Conservation (phyloP, 2,888 invertebrate species). For the Lumbricus terrestris region DNA sequence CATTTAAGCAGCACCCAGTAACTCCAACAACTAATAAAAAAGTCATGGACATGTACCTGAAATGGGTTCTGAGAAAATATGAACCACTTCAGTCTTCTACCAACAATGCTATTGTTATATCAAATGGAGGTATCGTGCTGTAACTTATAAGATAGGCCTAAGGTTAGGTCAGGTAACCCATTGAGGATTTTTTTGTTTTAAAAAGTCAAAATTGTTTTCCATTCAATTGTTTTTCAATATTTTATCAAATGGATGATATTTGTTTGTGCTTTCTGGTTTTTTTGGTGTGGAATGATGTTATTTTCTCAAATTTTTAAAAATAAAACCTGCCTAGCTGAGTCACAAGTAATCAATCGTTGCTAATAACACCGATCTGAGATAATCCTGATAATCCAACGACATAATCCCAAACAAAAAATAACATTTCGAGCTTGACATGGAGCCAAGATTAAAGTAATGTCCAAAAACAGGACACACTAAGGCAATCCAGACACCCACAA, state of each 20-base stretch:
- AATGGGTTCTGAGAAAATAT: neutral
- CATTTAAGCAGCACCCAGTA: neutral
- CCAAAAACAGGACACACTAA: neutral
- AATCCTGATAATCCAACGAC: neutral
- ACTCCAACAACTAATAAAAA: neutral
- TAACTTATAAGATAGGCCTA: neutral
- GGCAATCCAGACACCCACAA: neutral
- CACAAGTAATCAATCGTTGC: neutral
- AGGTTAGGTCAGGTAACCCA: neutral
- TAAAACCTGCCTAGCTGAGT: neutral
- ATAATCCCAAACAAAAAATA: neutral
- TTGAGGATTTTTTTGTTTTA: neutral
- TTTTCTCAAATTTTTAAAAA: neutral
- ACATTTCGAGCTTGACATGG: neutral
- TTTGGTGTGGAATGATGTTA: neutral
- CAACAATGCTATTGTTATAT: neutral
- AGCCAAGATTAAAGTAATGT: neutral
- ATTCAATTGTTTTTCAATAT: neutral
- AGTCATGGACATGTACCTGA: neutral
- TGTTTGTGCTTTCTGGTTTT: neutral
- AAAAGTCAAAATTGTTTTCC: neutral
- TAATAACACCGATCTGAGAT: neutral
- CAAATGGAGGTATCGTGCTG: neutral
- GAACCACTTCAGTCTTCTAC: neutral
- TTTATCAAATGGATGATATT: neutral